Evolutionary conservation across 2,113 vertebrate species (phyloP), one percentile per base, ranked within the genome.

Genomic region (Cardinalis cardinalis): DNA sequence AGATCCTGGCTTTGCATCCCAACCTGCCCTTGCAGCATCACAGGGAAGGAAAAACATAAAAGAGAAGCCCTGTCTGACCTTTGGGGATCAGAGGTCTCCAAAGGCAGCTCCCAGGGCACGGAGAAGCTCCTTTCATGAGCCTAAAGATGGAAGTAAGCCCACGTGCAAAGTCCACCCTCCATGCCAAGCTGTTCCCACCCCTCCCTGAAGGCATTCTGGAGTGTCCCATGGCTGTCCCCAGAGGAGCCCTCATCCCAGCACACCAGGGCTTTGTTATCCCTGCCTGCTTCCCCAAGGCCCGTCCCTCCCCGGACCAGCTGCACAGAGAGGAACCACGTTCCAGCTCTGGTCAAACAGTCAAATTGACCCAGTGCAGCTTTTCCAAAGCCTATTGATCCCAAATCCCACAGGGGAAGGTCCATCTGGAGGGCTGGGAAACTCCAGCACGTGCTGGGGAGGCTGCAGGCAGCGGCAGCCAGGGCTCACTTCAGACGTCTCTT

Each of bases 311-410:
- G 31, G 55, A 82, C 82, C 97, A 95, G 95, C 96, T 97, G 97
- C 76, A 63, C 84, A 63, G 75, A 90, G 59, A 96, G 76, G 91
- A 96, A 79, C 73, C 56, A 14, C 34, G 38, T 56, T 93, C 93
- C 95, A 95, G 93, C 96, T 79, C 84, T 93, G 94, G 72, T 87
- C 94, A 86, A 95, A 81, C 58, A 76, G 90, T 93, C 96, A 96
- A 92, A 88, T 36, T 70, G 77, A 91, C 89, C 73, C 12, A 18
- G 70, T 92, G 94, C 95, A 92, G 28, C 93, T 96, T 94, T 95
- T 95, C 89, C 90, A 94, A 92, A 96, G 86, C 90, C 96, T 89
- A 95, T 96, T 94, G 97, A 97, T 96, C 95, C 92, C 85, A 87
- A 94, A 83, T 43, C 94, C 95, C 95, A 73, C 3, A 48, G 91